Base-by-base conservation (phyloP, 2,797 vertebrate genomes). In the Myiotriccus ornatus region DNA sequence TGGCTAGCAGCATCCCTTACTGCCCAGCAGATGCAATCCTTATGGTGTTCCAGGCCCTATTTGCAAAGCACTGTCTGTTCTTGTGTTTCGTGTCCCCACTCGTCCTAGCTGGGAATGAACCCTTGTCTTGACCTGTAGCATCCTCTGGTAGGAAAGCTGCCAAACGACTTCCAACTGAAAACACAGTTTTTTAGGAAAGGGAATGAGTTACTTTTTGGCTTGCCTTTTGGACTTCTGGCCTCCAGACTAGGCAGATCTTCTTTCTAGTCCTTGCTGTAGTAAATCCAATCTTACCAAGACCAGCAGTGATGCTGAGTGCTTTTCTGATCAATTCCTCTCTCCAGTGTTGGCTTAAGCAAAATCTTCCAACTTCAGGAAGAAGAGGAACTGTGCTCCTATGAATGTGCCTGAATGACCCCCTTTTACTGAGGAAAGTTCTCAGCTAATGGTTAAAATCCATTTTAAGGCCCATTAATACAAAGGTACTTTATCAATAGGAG, bases 61-160 rank as follows among this genome's bases (percentile, higher is more conserved):
- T 84, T 84, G 85, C 46, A 43, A 55, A 75, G 41, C 7, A 1
- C 59, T 69, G 3, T 56, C 81, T 87, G 56, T 70, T 88, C 73
- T 49, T 89, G 52, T 74, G 67, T 84, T 94, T 81, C 1, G 0
- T 84, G 93, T 91, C 88, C 76, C 73, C 0, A 0, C 46, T 91
- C 0, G 0, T 79, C 76, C 82, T 78, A 84, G 59, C 84, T 0
- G 0, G 77, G 69, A 90, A 19, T 67, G 87, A 94, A 76, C 87
- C 65, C 78, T 89, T 70, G 44, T 82, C 90, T 91, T 96, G 91
- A 93, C 94, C 89, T 78, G 79, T 47, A 3, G 28, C 91, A 92
- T 96, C 91, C 73, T 92, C 37, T 86, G 65, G 39, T 67, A 91
- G 87, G 91, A 88, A 65, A 35, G 62, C 82, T 94, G 94, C 91